Evolutionary conservation across 2,113 vertebrate species (phyloP).

Genomic region (Brevimyrus niger): DNA sequence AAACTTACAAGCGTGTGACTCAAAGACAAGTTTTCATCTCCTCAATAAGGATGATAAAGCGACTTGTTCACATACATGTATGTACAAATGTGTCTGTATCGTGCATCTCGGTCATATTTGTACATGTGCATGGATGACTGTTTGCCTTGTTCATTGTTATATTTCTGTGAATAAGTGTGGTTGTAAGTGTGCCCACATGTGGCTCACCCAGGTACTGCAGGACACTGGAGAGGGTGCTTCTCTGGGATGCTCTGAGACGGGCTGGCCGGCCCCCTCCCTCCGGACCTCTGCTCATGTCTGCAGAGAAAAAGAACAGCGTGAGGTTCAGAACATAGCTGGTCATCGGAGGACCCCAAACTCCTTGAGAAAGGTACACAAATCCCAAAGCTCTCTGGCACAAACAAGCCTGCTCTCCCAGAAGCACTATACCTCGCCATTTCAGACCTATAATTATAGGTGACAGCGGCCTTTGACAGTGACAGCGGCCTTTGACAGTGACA

Average conservation of each 20-base stretch:
- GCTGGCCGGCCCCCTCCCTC: constrained; percentile 79
- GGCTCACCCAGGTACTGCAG: constrained; percentile 88
- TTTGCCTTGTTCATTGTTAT: not conserved
- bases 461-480: not conserved
- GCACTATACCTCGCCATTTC: not conserved
- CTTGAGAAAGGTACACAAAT: not conserved
- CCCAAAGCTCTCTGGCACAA: not conserved
- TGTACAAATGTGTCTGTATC: not conserved
- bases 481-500: too few relatives aligned
- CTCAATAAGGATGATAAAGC: not conserved
- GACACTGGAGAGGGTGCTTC: constrained; percentile 87
- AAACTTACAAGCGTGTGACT: not conserved
- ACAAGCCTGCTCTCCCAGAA: not conserved
- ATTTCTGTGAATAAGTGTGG: not conserved
- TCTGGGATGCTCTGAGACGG: constrained; percentile 76
- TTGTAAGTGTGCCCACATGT: not conserved
- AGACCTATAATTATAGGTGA: not conserved
- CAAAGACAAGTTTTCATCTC: not conserved
- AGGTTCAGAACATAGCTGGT: not conserved
- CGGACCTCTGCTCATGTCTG: constrained; percentile 86
- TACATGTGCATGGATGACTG: not conserved
- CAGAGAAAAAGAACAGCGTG: constrained; percentile 51
- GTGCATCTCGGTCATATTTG: not conserved
- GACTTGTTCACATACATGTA: not conserved
- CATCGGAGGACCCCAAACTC: not conserved